Evolutionary conservation across 2,113 vertebrate genomes (phyloP).

Genomic region (Tringa solitaria): DNA sequence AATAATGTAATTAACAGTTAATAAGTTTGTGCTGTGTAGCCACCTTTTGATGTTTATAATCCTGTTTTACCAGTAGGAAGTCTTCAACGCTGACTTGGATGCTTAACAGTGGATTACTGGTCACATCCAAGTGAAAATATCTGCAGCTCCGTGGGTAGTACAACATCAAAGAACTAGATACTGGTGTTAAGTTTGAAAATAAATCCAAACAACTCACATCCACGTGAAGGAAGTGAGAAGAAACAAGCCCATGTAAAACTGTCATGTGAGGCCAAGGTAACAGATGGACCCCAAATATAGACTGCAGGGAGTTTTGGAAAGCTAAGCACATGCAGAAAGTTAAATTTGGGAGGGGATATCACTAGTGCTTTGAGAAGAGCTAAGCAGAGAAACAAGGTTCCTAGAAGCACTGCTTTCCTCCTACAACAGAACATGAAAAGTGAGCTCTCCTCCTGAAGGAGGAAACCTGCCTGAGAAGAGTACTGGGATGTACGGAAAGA

Average conservation of each 20-base stretch:
- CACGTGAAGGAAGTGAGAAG: background rate
- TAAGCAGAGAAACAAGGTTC: background rate
- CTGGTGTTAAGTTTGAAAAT: background rate
- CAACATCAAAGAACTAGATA: background rate
- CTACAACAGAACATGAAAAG: background rate
- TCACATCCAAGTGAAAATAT: background rate
- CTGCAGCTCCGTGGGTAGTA: background rate
- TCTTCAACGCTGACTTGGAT: background rate
- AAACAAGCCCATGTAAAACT: background rate
- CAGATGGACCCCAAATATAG: constrained; percentile 30
- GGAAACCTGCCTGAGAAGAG: background rate
- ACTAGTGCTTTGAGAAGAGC: background rate
- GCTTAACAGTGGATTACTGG: background rate
- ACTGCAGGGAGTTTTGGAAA: background rate
- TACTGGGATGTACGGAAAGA: background rate
- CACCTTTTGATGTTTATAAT: constrained; percentile 7
- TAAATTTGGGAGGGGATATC: background rate
- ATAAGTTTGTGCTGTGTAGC: background rate
- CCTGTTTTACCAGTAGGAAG: background rate
- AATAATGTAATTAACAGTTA: background rate
- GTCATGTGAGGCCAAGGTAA: background rate
- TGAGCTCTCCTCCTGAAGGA: background rate
- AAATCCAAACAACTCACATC: background rate
- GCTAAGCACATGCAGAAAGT: background rate
- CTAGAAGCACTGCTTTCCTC: background rate